A percentile compares a stretch with the other conserved stretches of the same genome.
These are phyloP conservation scores for Prietella phreatophila DNA, from an alignment of 2,113 vertebrate species.

Conservation along the genomic window DNA sequence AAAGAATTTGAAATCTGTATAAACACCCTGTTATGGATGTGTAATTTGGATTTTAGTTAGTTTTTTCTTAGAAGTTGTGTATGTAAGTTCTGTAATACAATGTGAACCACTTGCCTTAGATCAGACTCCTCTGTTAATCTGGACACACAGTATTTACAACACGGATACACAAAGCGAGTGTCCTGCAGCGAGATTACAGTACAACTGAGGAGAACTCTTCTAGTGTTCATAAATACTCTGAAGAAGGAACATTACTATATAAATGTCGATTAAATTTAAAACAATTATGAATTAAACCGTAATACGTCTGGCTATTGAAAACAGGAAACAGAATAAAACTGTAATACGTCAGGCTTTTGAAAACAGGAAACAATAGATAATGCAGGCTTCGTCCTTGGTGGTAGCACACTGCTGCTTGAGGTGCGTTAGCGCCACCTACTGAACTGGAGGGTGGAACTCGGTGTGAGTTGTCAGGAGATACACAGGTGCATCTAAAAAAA, in stretches of 20 bases:
- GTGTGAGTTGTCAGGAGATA: neutral
- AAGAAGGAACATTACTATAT: neutral
- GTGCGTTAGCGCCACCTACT: neutral
- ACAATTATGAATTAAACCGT: neutral
- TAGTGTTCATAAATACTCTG: slow-evolving; percentile 51
- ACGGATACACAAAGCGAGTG: slow-evolving; percentile 64
- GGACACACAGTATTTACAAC: slow-evolving; percentile 65
- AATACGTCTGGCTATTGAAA: neutral
- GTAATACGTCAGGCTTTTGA: neutral
- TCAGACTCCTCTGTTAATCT: slow-evolving; percentile 44
- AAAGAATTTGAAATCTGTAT: neutral
- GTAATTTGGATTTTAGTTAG: neutral
- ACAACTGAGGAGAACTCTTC: slow-evolving; percentile 62
- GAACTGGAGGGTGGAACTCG: neutral
- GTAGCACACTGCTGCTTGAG: neutral
- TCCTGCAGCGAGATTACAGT: slow-evolving; percentile 63
- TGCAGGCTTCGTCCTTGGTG: neutral
- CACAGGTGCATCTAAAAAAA: too few relatives aligned
- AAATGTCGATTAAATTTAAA: neutral
- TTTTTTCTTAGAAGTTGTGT: too few relatives aligned
- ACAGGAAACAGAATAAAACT: neutral
- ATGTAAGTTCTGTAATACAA: neutral
- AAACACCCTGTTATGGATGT: neutral
- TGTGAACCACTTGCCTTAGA: slow-evolving; percentile 15
- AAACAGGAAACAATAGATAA: neutral